Evolutionary conservation across 2,113 vertebrate genomes (phyloP).

Genomic region (Hirundichthys speculiger): DNA sequence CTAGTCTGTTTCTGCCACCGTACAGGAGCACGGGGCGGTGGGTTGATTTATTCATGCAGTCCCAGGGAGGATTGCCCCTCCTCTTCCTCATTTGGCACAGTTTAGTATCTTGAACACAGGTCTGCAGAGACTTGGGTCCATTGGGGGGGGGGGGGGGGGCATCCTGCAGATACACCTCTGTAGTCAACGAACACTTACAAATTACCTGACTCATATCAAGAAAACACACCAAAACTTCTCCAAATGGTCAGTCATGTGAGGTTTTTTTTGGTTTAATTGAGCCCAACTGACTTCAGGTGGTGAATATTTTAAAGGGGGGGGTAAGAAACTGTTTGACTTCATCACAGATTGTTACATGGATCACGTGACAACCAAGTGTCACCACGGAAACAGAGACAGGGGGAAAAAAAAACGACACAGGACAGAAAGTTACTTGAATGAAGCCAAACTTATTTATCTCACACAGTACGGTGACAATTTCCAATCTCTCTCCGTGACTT

Average conservation of each 20-base stretch:
- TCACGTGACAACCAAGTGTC: conserved; percentile 16
- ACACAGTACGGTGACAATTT: conserved; percentile 56
- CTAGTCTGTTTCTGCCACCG: conserved; percentile 39
- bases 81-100: conserved; percentile 74
- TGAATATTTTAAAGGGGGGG: too few species aligned
- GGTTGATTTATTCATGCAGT: conserved; percentile 71
- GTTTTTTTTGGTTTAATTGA: conserved; percentile 10
- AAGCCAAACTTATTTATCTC: conserved; percentile 67
- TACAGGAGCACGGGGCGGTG: conserved; percentile 64
- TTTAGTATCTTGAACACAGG: conserved; percentile 65
- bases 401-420: conserved; percentile 1
- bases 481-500: conserved; percentile 68
- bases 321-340: background rate
- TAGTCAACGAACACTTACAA: conserved; percentile 49
- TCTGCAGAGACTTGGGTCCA: conserved; percentile 58
- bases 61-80: conserved; percentile 61
- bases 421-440: conserved; percentile 38
- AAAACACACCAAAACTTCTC: conserved; percentile 37
- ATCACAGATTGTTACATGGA: too few species aligned
- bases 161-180: conserved; percentile 57
- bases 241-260: background rate
- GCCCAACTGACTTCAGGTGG: conserved; percentile 1
- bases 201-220: conserved; percentile 53
- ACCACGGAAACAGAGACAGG: conserved; percentile 8
- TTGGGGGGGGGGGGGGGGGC: conserved; percentile 35